Percentiles rank a stretch among this genome's conserved stretches.
Evolutionary conservation across 2,113 vertebrate genomes (phyloP).

Genomic region (Thamnophis sirtalis): DNA sequence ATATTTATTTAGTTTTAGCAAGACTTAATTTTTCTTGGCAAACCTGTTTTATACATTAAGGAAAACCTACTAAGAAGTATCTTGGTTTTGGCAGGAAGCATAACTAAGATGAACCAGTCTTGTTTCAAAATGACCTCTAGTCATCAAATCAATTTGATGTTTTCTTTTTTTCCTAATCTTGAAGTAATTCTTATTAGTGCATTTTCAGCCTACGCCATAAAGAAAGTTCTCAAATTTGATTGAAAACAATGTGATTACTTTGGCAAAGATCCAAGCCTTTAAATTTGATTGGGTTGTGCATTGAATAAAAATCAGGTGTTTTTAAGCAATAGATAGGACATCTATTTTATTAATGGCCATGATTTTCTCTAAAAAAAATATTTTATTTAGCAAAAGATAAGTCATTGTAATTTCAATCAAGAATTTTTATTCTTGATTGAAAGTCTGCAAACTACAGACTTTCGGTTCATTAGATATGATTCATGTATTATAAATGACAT

Average conservation of each 20-base stretch:
- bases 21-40: not conserved
- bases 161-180: not conserved
- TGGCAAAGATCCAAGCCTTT: not conserved
- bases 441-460: conserved; percentile 19
- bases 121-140: not conserved
- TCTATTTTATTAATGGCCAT: conserved; percentile 32
- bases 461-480: conserved; percentile 40
- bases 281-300: not conserved
- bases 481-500: conserved; percentile 35
- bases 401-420: conserved; percentile 21
- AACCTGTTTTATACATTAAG: not conserved
- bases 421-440: conserved; percentile 16
- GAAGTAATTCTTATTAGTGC: conserved; percentile 23
- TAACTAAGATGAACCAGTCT: not conserved
- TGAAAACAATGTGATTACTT: not conserved
- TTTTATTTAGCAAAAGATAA: conserved; percentile 36
- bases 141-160: not conserved
- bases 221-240: not conserved
- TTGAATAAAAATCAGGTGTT: conserved; percentile 5
- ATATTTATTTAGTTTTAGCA: conserved; percentile 3
- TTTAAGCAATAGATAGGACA: conserved; percentile 32
- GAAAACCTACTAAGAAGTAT: not conserved
- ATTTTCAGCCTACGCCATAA: conserved; percentile 2
- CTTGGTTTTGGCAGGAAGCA: not conserved
- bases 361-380: conserved; percentile 20